Conservation (phyloP, 2,888 invertebrate genomes). For the Atethmia centrago region DNA sequence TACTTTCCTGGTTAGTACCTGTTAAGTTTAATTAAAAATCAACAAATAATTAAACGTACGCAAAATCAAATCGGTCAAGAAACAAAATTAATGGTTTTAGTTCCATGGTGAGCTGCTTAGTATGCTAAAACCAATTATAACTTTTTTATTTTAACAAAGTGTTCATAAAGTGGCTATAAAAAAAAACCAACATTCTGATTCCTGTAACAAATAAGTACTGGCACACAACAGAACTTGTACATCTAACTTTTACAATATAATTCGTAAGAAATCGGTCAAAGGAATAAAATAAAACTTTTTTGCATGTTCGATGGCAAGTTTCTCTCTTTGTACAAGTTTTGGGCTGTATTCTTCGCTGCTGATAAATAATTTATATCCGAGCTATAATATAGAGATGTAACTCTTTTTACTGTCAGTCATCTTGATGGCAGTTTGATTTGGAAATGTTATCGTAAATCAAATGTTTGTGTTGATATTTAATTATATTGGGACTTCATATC, state of each 20-base stretch:
- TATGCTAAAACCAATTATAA: neutral
- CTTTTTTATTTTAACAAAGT: neutral
- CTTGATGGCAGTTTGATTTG: slow-evolving; percentile 15
- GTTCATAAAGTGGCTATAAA: no score
- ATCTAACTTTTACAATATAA: slow-evolving; percentile 49
- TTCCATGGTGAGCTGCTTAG: no score
- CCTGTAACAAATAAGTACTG: slow-evolving; percentile 31
- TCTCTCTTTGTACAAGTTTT: slow-evolving; percentile 53
- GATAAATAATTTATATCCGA: slow-evolving; percentile 63
- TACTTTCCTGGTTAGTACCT: neutral
- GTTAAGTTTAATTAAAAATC: neutral
- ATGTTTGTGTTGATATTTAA: slow-evolving; percentile 22
- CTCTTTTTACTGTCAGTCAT: slow-evolving; percentile 62
- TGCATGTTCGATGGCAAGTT: slow-evolving; percentile 56
- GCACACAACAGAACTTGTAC: slow-evolving; percentile 39
- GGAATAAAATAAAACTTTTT: slow-evolving; percentile 58
- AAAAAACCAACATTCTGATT: neutral
- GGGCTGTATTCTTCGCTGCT: slow-evolving; percentile 42
- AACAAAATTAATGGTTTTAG: no score
- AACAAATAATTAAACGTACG: neutral
- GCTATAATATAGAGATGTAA: slow-evolving; percentile 38
- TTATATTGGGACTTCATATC: neutral
- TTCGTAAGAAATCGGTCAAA: slow-evolving; percentile 52
- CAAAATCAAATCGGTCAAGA: neutral
- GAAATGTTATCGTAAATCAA: neutral